Conservation (phyloP, 2,888 invertebrate species). For the Drosophila sordidula region DNA sequence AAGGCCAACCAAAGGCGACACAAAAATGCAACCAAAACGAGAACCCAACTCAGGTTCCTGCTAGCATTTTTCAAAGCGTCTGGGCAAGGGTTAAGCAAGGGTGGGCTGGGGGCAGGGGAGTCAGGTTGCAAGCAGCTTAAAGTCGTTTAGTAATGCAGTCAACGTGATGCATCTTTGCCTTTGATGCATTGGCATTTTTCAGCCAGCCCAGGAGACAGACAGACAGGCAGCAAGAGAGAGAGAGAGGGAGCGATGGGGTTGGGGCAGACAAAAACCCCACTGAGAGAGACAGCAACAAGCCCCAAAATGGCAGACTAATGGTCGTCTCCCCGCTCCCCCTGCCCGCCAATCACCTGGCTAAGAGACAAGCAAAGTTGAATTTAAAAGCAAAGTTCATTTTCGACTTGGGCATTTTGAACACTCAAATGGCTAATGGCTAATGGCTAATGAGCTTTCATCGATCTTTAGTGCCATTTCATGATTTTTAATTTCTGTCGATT, state of each 20-base stretch:
- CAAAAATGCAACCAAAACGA: conserved; percentile 66
- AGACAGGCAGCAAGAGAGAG: neutral
- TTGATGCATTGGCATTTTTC: conserved; percentile 55
- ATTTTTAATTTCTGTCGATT: conserved; percentile 8
- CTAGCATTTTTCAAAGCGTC: conserved; percentile 61
- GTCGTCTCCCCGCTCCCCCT: conserved; percentile 11
- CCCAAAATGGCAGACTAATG: conserved; percentile 36
- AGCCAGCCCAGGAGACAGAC: conserved; percentile 3
- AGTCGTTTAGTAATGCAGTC: conserved; percentile 73
- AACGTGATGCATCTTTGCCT: conserved; percentile 66
- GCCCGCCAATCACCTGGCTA: conserved; percentile 3
- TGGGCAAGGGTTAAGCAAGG: neutral
- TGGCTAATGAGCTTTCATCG: conserved; percentile 34
- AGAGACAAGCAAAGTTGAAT: conserved; percentile 20
- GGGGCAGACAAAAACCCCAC: neutral
- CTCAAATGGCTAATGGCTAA: conserved; percentile 12
- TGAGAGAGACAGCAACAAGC: conserved; percentile 4
- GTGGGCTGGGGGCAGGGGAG: neutral
- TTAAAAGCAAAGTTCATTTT: conserved; percentile 27
- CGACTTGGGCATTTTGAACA: neutral
- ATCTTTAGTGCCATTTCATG: conserved; percentile 7
- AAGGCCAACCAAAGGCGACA: conserved; percentile 75
- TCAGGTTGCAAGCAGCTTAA: conserved; percentile 44
- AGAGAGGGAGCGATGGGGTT: neutral
- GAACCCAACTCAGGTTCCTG: conserved; percentile 23